Percentiles rank a stretch among this genome's conserved stretches.
These are phyloP conservation scores for Formica selysi DNA, from an alignment of 1,140 invertebrate species.

Conservation along the genomic window DNA sequence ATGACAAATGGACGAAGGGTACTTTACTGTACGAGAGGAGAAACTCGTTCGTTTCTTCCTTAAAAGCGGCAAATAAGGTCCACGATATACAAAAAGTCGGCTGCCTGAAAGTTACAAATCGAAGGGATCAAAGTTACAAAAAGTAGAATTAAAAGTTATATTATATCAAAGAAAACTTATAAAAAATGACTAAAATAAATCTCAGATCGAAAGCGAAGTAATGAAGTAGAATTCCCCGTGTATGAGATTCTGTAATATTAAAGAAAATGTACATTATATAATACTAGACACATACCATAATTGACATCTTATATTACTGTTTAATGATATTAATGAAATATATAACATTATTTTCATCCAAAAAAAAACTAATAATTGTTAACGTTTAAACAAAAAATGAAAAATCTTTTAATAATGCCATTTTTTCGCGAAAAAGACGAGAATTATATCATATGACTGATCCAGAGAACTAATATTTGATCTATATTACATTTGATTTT, in stretches of 20 bases:
- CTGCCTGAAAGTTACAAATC: constrained; percentile 28
- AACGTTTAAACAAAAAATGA: too few relatives aligned
- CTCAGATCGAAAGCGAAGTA: neutral
- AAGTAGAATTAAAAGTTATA: neutral
- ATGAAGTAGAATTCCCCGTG: neutral
- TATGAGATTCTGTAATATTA: neutral
- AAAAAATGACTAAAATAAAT: constrained; percentile 24
- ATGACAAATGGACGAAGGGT: constrained; percentile 77
- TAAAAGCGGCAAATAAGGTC: neutral
- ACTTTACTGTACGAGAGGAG: constrained; percentile 38
- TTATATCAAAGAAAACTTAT: neutral
- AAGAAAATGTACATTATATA: too few relatives aligned
- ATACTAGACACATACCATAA: too few relatives aligned
- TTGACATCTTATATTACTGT: too few relatives aligned
- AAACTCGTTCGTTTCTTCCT: constrained; percentile 34
- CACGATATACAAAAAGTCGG: neutral
- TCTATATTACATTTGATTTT: too few relatives aligned
- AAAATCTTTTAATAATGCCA: too few relatives aligned
- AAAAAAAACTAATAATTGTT: too few relatives aligned
- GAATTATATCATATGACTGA: too few relatives aligned
- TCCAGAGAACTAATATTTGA: too few relatives aligned
- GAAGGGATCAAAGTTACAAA: constrained; percentile 21
- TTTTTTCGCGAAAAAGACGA: too few relatives aligned
- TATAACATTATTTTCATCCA: too few relatives aligned
- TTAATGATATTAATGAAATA: too few relatives aligned